phyloP scores from a whole-genome alignment of 1,140 invertebrate species.

The Philaenus spumarius region DNA sequence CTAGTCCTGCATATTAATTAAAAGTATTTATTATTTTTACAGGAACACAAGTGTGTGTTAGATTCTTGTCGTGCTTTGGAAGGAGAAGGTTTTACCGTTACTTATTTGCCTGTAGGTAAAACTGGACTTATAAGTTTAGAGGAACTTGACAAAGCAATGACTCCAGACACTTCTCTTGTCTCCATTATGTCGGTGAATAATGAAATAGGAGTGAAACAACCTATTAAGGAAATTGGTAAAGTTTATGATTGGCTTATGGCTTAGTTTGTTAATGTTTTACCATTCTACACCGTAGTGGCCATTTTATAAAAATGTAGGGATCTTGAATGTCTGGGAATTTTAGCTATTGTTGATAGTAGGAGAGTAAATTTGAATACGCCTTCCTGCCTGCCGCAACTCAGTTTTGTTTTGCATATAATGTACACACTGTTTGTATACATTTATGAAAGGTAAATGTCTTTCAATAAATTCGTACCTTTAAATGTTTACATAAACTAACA shows the following conservation, averaged over 20 bases:
- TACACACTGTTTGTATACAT: too few relatives aligned
- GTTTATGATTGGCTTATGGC: background rate
- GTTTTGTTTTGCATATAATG: too few relatives aligned
- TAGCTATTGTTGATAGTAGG: too few relatives aligned
- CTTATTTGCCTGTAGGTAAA: slow-evolving; percentile 86
- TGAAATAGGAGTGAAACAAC: slow-evolving; percentile 97
- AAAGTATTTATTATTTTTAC: too few relatives aligned
- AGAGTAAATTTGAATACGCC: too few relatives aligned
- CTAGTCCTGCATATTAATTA: too few relatives aligned
- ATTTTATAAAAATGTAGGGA: background rate
- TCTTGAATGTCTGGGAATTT: too few relatives aligned
- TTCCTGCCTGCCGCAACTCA: too few relatives aligned
- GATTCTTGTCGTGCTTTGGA: slow-evolving; percentile 95
- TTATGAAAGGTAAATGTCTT: too few relatives aligned
- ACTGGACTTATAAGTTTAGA: slow-evolving; percentile 86
- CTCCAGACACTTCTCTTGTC: slow-evolving; percentile 87
- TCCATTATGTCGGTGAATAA: slow-evolving; percentile 99
- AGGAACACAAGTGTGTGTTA: slow-evolving; percentile 99
- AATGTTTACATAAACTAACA: too few relatives aligned
- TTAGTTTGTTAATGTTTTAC: background rate
- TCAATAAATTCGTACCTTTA: too few relatives aligned
- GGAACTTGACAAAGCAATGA: slow-evolving; percentile 74
- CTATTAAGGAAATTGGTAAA: slow-evolving; percentile 83
- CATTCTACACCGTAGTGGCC: background rate
- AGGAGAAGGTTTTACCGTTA: slow-evolving; percentile 91